These are phyloP conservation scores for Penaeus vannamei DNA, from an alignment of 1,140 invertebrate genomes.

Conservation along the genomic window DNA sequence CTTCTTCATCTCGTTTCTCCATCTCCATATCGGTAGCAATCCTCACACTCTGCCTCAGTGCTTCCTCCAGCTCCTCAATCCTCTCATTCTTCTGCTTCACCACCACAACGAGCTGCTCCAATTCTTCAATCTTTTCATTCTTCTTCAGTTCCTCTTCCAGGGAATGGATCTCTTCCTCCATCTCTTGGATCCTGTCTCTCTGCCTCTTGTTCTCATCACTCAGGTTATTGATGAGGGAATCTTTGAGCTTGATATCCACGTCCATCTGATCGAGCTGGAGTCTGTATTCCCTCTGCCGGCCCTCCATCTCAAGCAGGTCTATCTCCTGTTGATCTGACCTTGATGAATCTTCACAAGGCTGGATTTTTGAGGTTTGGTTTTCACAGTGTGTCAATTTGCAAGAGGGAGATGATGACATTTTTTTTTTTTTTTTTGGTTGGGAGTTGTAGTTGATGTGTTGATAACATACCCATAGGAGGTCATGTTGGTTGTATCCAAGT, in stretches of 20 bases:
- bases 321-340: constrained; percentile 60
- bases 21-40: constrained; percentile 76
- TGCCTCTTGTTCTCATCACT: constrained; percentile 61
- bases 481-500: constrained; percentile 32
- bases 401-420: not conserved
- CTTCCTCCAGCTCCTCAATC: constrained; percentile 86
- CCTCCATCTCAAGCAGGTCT: constrained; percentile 65
- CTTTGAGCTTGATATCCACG: constrained; percentile 67
- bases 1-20: constrained; percentile 68
- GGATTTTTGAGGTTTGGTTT: not conserved
- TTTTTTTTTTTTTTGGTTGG: not conserved
- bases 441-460: too few relatives aligned
- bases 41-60: constrained; percentile 77
- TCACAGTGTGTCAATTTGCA: not conserved
- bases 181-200: constrained; percentile 59
- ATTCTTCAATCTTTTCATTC: constrained; percentile 72
- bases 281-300: constrained; percentile 63
- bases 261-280: constrained; percentile 66
- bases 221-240: constrained; percentile 62
- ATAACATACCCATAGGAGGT: constrained; percentile 22
- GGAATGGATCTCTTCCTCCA: constrained; percentile 63
- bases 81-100: constrained; percentile 74
- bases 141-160: constrained; percentile 68
- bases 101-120: constrained; percentile 75
- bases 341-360: not conserved